Evolutionary conservation across 2,888 invertebrate species (phyloP).

Genomic region (Campaea margaritaria): DNA sequence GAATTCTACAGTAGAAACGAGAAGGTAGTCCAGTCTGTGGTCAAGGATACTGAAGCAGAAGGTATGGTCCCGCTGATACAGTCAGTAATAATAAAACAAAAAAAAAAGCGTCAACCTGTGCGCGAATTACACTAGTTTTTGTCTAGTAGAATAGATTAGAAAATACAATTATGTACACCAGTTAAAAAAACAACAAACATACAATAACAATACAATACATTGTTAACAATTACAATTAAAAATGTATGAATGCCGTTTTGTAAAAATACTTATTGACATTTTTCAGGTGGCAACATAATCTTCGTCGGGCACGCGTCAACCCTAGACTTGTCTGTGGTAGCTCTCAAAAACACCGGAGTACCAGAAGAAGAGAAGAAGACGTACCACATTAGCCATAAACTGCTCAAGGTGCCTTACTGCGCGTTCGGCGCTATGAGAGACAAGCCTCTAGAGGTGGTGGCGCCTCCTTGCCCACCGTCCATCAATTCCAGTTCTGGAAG

Average conservation of each 20-base stretch:
- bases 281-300: conserved; percentile 91
- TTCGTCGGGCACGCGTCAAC: conserved; percentile 97
- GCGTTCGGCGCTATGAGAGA: conserved; percentile 87
- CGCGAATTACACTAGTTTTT: too few relatives aligned
- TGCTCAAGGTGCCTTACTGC: conserved; percentile 94
- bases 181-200: too few relatives aligned
- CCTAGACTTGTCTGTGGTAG: conserved; percentile 92
- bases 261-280: conserved; percentile 4
- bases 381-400: conserved; percentile 89
- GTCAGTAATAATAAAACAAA: too few relatives aligned
- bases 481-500: conserved; percentile 94
- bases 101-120: too few relatives aligned
- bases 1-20: conserved; percentile 84
- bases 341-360: conserved; percentile 85
- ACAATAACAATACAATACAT: too few relatives aligned
- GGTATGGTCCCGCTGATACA: conserved; percentile 49
- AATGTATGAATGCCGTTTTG: too few relatives aligned
- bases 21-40: conserved; percentile 60
- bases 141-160: too few relatives aligned
- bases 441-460: conserved; percentile 88
- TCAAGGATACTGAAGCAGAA: conserved; percentile 65
- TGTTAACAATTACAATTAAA: too few relatives aligned
- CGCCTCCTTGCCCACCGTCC: conserved; percentile 93
- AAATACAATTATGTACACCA: too few relatives aligned
- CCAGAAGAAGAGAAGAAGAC: conserved; percentile 81